Evolutionary conservation across 2,888 invertebrate species (phyloP), one percentile per base, ranked within the genome.

Genomic region (Aporophyla nigra): DNA sequence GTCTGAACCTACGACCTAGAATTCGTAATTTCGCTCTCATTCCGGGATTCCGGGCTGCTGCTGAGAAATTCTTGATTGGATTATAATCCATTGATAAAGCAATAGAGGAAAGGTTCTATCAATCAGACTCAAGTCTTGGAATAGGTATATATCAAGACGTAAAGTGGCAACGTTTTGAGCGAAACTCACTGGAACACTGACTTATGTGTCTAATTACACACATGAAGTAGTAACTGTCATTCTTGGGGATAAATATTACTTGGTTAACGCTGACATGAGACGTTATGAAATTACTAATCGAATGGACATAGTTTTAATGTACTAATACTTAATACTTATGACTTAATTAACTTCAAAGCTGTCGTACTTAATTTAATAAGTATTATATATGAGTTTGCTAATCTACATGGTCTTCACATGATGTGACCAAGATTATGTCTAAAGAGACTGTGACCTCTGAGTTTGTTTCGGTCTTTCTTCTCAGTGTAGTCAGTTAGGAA

Each of bases 161-260:
- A n/a, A 33, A 33, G 10, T 33, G 10, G 49, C 7, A 53, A 73
- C 16, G 16, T 65, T 19, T 53, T 43, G 19, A 74, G 70, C 9
- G 33, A 24, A 33, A 53, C 27, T 3, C 16, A 49, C 19, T 40
- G 51, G 16, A 56, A 21, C 33, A 43, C 40, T 69, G 49, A 49
- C n/a, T 10, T 43, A 73, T 68, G 49, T 12, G 40, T 49, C 12
- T 65, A 40, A 78, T 65, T 49, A 63, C 58, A n/a, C 7, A 46
- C 56, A 2, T 53, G 51, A 33, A 58, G n/a, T 51, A 16, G 40
- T 59, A 19, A 53, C 33, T 24, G 21, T 46, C n/a, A 40, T n/a
- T 59, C 21, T 54, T 49, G 58, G 62, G 21, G 51, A 61, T 5
- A n/a, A 58, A 56, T 78, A 54, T 78, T 59, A 59, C 78, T n/a